A percentile compares a stretch with the other conserved stretches of the same genome.
phyloP scores from a whole-genome alignment of 37 sponge, comb jelly and placozoan genomes.

The Hexactinellida sp. region DNA sequence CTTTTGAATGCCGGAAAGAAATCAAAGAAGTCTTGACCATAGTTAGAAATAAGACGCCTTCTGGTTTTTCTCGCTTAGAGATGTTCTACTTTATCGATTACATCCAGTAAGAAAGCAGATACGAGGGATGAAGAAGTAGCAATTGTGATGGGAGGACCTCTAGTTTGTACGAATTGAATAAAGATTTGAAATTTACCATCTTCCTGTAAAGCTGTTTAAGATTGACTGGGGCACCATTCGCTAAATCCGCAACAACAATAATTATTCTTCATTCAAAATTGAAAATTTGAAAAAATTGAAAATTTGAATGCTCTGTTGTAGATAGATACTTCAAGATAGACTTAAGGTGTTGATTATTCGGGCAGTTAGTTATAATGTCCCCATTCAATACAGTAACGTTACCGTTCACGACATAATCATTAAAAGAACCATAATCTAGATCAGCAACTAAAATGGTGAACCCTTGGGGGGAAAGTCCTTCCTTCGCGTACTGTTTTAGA shows the following conservation, averaged over 20 bases:
- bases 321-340: neutral
- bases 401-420: neutral
- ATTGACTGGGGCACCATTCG: neutral
- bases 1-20: neutral
- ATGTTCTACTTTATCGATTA: neutral
- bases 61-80: neutral
- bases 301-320: neutral
- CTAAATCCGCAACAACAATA: neutral
- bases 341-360: neutral
- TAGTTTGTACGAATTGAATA: too few species aligned
- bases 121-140: too few species aligned
- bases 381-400: neutral
- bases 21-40: neutral
- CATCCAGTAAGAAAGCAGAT: too few species aligned
- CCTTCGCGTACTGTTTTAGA: neutral
- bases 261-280: neutral
- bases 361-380: neutral
- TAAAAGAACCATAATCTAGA: neutral
- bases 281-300: too few species aligned
- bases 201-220: neutral
- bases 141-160: too few species aligned
- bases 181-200: neutral
- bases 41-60: neutral
- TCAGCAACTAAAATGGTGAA: neutral
- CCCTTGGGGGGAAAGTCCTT: neutral